Base-by-base conservation (phyloP, 2,113 vertebrate genomes). In the Aptenodytes patagonicus region DNA sequence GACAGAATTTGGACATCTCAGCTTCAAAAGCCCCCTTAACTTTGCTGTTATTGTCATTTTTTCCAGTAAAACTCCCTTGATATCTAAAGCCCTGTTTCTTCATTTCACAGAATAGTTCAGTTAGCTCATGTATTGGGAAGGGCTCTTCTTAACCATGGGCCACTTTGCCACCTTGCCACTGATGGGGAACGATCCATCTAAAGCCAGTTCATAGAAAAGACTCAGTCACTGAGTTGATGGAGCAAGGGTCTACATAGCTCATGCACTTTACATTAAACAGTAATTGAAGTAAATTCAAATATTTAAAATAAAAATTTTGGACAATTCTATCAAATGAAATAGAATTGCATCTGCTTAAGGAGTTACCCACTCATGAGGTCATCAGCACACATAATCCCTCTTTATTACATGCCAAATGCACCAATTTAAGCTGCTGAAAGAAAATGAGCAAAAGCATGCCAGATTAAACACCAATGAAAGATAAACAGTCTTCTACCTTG, bases 191-290 rank as follows among this genome's bases (percentile, higher is more conserved):
- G 26, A 68, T 34, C 47, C 31, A 5, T 54, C 8, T 32, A 13
- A 66, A 84, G 36, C 3, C 49, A 65, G 13, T 26, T 40, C n/a
- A 17, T 3, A 70, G 36, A 19, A 51, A 17, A 76, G 14, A 76
- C 46, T 4, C 29, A 32, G 10, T 8, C 13, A 5, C 22, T 36
- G 42, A 66, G 12, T 6, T 55, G 24, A 51, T 32, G 78, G 32
- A 69, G 9, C 21, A 88, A 52, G 16, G 20, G 5, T 38, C 9
- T n/a, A 13, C 8, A 7, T 8, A 38, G 38, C 3, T 70, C 26
- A 29, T 1, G 2, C 0, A 1, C 4, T 75, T 89, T 24, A 7
- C 34, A 36, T 19, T 32, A 34, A 61, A 24, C 6, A 10, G 9
- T 14, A 57, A 36, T 1, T 5, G 16, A 82, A 42, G 7, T 18